Base-by-base conservation (phyloP, 2,797 vertebrate species). In the Cyprinodon diabolis region DNA sequence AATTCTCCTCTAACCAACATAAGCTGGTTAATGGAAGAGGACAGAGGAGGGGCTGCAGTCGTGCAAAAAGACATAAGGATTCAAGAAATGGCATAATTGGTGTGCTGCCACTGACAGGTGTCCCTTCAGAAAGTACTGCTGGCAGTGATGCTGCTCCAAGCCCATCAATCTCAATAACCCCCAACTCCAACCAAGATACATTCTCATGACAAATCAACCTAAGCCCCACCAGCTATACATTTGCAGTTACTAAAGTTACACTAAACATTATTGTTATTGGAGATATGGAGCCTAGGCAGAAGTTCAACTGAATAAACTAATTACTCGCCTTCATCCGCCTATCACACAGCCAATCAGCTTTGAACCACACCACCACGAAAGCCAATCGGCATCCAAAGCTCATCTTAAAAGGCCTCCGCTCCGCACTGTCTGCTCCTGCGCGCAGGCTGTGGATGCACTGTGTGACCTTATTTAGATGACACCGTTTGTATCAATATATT, bases 31-130 rank as follows among this genome's bases (percentile, higher is more conserved):
- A 51, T 66, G 40, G 37, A 13, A 40, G 30, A 35, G 14, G 60
- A 49, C 25, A 70, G 68, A 35, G 56, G n/a, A 45, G 51, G 55
- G 51, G 40, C n/a, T 51, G 35, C 4, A 4, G 25, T 48, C 25
- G 65, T 25, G 1, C 13, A 37, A 13, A 25, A 23, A 56, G 40
- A 56, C 40, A 66, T 54, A 55, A 48, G 74, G 66, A 66, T 55
- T 37, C 23, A 63, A 63, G 49, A 55, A 55, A 55, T 66, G 19
- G 51, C 3, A 19, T 76, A 76, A 76, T 66, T 76, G 51, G 40
- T 48, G 19, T 12, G 4, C 43, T 37, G 25, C 51, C 21, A 57
- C 25, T 66, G 74, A 66, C 74, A 76, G 74, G 68, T 76, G 60
- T 70, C 58, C 68, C 49, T 51, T 56, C 17, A 48, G 51, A 66